Base-by-base conservation (phyloP, 2,888 invertebrate genomes). In the Bellardia bayeri region DNA sequence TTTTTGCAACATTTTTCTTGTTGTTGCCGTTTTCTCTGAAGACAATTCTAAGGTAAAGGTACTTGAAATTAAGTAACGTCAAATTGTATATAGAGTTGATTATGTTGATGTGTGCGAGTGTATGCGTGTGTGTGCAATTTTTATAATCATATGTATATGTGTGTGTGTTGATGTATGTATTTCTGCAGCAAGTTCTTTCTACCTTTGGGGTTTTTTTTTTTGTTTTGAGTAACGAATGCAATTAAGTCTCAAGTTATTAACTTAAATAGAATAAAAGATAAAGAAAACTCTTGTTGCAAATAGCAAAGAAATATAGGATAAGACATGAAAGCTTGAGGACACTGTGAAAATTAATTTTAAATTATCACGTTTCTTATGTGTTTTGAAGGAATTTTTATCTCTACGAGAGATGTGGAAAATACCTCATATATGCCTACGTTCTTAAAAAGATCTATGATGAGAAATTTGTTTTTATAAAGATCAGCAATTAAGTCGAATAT, bases 241-340 rank as follows among this genome's bases (percentile, higher is more conserved):
- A 87, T 87, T 87, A 87, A 87, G 82, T 85, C 87, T 87, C 85
- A 85, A 87, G 87, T 87, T 87, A 87, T 87, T 87, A 87, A 85
- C 87, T 87, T 85, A 87, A 87, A 85, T 75, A 85, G 79, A 87
- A 87, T 85, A 87, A 84, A 82, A 63, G 66, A 78, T 66, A 82
- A 83, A 72, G 63, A 72, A 71, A 54, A 51, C 5, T 75, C 56
- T 37, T 71, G 13, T 11, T 61, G 45, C 11, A 63, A 37, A 61
- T n/a, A 69, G 30, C 61, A 69, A 68, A 49, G 5, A 45, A 66
- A n/a, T 54, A 13, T 11, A 64, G 30, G 37, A 80, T 42, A 76
- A 63, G 72, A 74, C 51, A 45, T 72, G 14, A 23, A 49, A 61
- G 13, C 16, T 75, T 54, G 3, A 54, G 37, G 13, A 75, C 63